Evolutionary conservation across 2,113 vertebrate genomes (phyloP).

Genomic region (Tapirus terrestris): DNA sequence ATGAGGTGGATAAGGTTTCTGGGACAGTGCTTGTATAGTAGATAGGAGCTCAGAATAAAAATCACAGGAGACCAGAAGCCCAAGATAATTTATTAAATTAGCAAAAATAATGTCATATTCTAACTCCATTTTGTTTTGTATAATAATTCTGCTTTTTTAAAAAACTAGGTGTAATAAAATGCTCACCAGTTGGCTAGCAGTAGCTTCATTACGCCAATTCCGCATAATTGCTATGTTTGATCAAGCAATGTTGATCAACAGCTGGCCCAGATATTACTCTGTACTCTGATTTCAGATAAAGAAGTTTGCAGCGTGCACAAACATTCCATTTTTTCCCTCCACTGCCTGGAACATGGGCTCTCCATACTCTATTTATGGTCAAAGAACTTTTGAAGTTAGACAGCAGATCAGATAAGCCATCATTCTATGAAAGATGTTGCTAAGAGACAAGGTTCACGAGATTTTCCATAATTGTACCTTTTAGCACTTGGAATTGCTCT

Average conservation of each 20-base stretch:
- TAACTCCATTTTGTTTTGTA: neutral
- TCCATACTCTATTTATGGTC: neutral
- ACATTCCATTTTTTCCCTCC: neutral
- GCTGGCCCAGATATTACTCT: slow-evolving; percentile 29
- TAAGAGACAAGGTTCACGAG: neutral
- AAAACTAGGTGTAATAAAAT: slow-evolving; percentile 44
- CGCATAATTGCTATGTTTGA: slow-evolving; percentile 60
- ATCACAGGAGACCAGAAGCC: neutral
- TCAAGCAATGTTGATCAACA: slow-evolving; percentile 48
- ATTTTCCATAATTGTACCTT: neutral
- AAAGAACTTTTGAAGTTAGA: neutral
- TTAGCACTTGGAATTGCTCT: neutral
- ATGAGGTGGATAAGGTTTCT: neutral
- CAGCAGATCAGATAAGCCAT: neutral
- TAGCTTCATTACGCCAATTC: slow-evolving; percentile 51
- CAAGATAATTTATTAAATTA: neutral
- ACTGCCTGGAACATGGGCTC: neutral
- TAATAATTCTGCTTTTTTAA: slow-evolving; percentile 34
- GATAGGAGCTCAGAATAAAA: neutral
- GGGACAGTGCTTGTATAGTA: neutral
- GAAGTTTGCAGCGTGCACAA: neutral
- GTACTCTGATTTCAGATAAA: neutral
- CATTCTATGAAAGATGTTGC: neutral
- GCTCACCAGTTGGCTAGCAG: neutral
- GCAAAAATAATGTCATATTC: neutral